A percentile compares a stretch with the other conserved stretches of the same genome.
Evolutionary conservation across 2,113 vertebrate genomes (phyloP).

Genomic region (Chauna torquata): DNA sequence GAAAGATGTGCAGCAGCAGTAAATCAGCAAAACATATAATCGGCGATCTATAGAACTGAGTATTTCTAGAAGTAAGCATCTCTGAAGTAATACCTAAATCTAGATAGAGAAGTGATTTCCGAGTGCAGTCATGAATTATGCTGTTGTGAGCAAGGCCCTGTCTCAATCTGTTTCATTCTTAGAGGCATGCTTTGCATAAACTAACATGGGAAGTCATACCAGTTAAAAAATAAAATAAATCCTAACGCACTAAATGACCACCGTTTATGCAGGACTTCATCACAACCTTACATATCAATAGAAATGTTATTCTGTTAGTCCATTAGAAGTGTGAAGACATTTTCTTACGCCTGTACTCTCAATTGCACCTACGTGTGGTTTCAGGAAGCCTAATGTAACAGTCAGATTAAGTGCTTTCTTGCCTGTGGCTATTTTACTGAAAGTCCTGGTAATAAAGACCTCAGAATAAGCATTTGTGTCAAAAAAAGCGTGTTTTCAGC

Average conservation of each 20-base stretch:
- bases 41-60: neutral
- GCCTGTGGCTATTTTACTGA: slow-evolving; percentile 72
- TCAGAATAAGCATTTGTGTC: slow-evolving; percentile 62
- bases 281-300: neutral
- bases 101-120: slow-evolving; percentile 34
- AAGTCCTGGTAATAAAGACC: slow-evolving; percentile 63
- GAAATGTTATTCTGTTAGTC: neutral
- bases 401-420: slow-evolving; percentile 69
- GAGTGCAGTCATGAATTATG: neutral
- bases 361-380: neutral
- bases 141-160: neutral
- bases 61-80: neutral
- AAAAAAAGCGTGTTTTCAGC: slow-evolving; percentile 51
- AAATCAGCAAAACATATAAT: neutral
- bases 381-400: slow-evolving; percentile 47
- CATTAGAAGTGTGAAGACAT: neutral
- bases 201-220: neutral
- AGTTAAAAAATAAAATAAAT: neutral
- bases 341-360: neutral
- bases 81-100: neutral
- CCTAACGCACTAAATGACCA: neutral
- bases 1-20: neutral
- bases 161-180: slow-evolving; percentile 40
- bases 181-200: slow-evolving; percentile 50
- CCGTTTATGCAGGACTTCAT: neutral